These are phyloP conservation scores for Herminia tarsipennalis DNA, from an alignment of 2,888 invertebrate species.

Conservation along the genomic window DNA sequence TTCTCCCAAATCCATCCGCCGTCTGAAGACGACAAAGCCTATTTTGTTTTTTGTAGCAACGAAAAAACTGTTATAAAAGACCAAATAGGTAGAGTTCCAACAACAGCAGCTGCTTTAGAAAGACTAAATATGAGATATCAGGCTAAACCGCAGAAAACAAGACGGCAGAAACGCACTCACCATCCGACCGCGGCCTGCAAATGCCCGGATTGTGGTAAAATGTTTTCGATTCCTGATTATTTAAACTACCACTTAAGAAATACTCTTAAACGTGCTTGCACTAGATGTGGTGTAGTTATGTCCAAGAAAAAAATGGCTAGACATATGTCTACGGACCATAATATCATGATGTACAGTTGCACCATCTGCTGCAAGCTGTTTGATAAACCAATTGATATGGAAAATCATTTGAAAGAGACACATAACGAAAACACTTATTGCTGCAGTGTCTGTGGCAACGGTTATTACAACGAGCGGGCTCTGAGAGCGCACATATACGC, in stretches of 20 bases:
- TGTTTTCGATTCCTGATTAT: constrained; percentile 47
- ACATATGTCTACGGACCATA: constrained; percentile 57
- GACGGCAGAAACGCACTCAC: constrained; percentile 9
- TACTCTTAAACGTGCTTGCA: constrained; percentile 57
- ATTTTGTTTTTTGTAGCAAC: constrained; percentile 54
- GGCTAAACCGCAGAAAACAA: constrained; percentile 13
- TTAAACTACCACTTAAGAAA: constrained; percentile 64
- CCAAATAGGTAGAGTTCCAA: constrained; percentile 32
- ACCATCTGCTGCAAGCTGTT: constrained; percentile 58
- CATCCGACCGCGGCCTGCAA: constrained; percentile 21
- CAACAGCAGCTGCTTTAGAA: constrained; percentile 39
- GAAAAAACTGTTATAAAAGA: constrained; percentile 49
- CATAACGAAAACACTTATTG: constrained; percentile 45
- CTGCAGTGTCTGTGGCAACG: constrained; percentile 61
- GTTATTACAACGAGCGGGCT: constrained; percentile 59
- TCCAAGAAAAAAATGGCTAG: constrained; percentile 51
- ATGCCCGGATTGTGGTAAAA: constrained; percentile 63
- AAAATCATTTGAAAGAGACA: constrained; percentile 42
- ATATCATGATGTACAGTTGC: constrained; percentile 46
- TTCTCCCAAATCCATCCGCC: constrained; percentile 45
- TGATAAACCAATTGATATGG: constrained; percentile 29
- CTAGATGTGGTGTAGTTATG: constrained; percentile 52
- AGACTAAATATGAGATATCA: constrained; percentile 44
- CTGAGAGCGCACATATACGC: constrained; percentile 63
- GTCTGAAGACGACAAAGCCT: constrained; percentile 49